Evolutionary conservation across 2,797 vertebrate genomes (phyloP), one percentile per base, ranked within the genome.

Genomic region (Sus cebifrons): DNA sequence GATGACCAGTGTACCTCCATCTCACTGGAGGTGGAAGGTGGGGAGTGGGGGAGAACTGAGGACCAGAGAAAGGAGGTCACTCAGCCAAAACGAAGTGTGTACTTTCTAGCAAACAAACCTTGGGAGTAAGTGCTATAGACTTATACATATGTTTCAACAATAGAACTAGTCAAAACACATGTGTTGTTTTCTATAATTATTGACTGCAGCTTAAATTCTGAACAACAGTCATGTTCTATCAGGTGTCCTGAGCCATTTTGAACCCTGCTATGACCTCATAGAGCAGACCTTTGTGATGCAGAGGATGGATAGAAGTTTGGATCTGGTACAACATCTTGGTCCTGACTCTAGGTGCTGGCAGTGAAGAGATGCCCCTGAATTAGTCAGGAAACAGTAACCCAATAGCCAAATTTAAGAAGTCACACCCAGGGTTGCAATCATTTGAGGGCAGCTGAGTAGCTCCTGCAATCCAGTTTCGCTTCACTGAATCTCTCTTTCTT

Each of bases 151-250:
- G 12, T 81, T 86, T 93, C 82, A 16, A 90, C 9, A 56, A 74
- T 32, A 81, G 68, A 68, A 82, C 18, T 83, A 82, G 27, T 87
- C 78, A 94, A 82, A 81, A 40, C 52, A 2, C 0, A 13, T 25
- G 3, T 88, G 60, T 25, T 86, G 10, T 52, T 91, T 92, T 64
- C 54, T 86, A 18, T 87, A 65, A 79, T 54, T 68, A 89, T 68
- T 73, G 14, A 78, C 23, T 27, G 3, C 54, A 36, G 44, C 81
- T 88, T 94, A 58, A 90, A 83, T 75, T 71, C 56, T 65, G 15
- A 78, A 32, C 18, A 92, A 23, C 27, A 32, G 40, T 23, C 86
- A 56, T 60, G 36, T 65, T 73, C 14, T 27, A 0, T 79, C 18
- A 84, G 56, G 29, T 6, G 15, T 58, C 17, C 20, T 68, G 20